Conservation (phyloP, 2,888 invertebrate genomes). For the Acronicta aceris region DNA sequence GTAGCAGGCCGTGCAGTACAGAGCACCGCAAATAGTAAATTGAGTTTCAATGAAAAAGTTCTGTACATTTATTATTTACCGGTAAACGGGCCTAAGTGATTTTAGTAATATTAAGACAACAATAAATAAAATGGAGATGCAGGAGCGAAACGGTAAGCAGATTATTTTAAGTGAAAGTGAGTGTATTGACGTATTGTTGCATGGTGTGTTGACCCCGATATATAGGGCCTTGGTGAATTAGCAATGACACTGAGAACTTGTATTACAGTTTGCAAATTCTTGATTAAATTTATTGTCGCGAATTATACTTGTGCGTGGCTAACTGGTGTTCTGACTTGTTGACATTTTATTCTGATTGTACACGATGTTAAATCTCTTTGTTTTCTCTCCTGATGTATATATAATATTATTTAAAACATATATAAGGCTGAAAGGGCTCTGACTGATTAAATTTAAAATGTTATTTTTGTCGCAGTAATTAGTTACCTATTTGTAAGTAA, state of each 20-base stretch:
- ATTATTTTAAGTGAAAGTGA: conserved; percentile 66
- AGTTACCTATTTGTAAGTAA: too few species aligned
- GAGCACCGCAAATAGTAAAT: conserved; percentile 28
- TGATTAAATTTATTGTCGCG: background rate
- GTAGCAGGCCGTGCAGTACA: conserved; percentile 46
- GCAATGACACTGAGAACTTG: conserved; percentile 51
- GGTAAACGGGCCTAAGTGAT: conserved; percentile 18
- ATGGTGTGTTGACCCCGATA: conserved; percentile 59
- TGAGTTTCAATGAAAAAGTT: conserved; percentile 21
- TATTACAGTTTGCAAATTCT: conserved; percentile 25
- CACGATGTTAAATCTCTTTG: too few species aligned
- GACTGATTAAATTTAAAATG: too few species aligned
- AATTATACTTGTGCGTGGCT: background rate
- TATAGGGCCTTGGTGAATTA: conserved; percentile 39
- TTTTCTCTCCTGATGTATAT: too few species aligned
- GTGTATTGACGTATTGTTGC: conserved; percentile 28
- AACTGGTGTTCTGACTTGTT: too few species aligned
- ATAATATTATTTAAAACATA: too few species aligned
- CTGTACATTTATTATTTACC: conserved; percentile 29
- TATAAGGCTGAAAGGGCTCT: too few species aligned
- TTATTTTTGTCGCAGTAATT: too few species aligned
- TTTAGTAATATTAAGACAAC: conserved; percentile 19
- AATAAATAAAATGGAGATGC: conserved; percentile 67
- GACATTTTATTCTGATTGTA: too few species aligned
- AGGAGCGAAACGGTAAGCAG: conserved; percentile 67